phyloP scores from a whole-genome alignment of 2,888 invertebrate species.

The Orthosia gracilis region DNA sequence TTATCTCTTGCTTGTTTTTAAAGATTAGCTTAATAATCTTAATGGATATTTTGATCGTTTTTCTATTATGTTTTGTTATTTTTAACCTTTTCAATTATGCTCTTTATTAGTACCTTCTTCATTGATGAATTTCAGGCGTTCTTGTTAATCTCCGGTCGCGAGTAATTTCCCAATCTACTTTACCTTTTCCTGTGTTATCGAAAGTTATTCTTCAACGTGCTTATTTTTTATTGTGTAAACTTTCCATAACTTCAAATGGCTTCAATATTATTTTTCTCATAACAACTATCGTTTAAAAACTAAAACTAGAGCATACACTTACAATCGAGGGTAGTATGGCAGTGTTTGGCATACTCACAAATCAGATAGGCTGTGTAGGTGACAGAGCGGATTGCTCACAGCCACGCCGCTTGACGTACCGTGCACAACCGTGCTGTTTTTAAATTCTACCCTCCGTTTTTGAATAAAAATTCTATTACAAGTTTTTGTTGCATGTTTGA shows the following conservation, averaged over 20 bases:
- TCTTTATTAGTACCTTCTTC: not conserved
- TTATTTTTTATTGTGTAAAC: not conserved
- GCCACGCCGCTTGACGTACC: slow-evolving; percentile 17
- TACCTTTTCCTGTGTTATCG: not conserved
- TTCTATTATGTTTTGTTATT: not conserved
- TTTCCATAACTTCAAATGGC: not conserved
- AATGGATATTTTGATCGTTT: slow-evolving; percentile 13
- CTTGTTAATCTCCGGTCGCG: not conserved
- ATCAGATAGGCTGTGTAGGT: slow-evolving; percentile 52
- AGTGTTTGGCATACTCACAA: slow-evolving; percentile 52
- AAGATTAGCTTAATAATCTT: slow-evolving; percentile 29
- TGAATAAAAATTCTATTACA: slow-evolving; percentile 42
- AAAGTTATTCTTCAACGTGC: not conserved
- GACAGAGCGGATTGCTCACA: slow-evolving; percentile 35
- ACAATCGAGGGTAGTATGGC: slow-evolving; percentile 5
- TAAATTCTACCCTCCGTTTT: slow-evolving; percentile 21
- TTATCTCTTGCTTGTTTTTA: slow-evolving; percentile 40
- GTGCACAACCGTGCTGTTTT: slow-evolving; percentile 36
- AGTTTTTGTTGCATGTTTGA: slow-evolving; percentile 45
- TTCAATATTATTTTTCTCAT: not conserved
- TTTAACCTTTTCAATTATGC: not conserved
- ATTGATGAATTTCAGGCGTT: not conserved
- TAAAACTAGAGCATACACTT: slow-evolving; percentile 17
- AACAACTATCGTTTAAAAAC: not conserved
- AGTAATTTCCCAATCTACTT: not conserved